phyloP scores from a whole-genome alignment of 2,888 invertebrate species.

The Drosophila aldrichi region DNA sequence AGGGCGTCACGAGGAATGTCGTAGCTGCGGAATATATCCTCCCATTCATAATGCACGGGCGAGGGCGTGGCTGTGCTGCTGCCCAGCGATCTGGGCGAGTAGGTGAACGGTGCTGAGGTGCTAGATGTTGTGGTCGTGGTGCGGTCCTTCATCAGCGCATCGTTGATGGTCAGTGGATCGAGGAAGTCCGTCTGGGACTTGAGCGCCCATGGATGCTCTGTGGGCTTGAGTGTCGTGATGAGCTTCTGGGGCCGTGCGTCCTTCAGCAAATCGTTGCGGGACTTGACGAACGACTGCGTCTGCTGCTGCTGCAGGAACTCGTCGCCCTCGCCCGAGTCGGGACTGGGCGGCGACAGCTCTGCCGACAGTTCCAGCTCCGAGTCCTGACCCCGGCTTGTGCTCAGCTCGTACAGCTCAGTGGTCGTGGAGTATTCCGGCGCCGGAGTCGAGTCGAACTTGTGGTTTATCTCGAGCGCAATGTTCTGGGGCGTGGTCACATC shows the following conservation, averaged over 20 bases:
- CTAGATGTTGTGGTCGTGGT: slow-evolving; percentile 63
- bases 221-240: slow-evolving; percentile 72
- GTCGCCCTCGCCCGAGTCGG: slow-evolving; percentile 86
- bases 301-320: slow-evolving; percentile 90
- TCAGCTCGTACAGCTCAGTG: slow-evolving; percentile 83
- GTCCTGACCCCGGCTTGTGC: slow-evolving; percentile 86
- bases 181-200: slow-evolving; percentile 88
- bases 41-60: slow-evolving; percentile 73
- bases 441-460: slow-evolving; percentile 77
- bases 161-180: slow-evolving; percentile 91
- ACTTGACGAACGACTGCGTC: slow-evolving; percentile 89
- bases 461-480: slow-evolving; percentile 86
- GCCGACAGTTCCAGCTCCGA: slow-evolving; percentile 78
- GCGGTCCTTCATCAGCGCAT: slow-evolving; percentile 86
- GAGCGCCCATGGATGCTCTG: slow-evolving; percentile 85
- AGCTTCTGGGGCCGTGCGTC: slow-evolving; percentile 59
- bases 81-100: slow-evolving; percentile 35
- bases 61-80: slow-evolving; percentile 79
- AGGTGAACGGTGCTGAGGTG: slow-evolving; percentile 84
- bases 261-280: slow-evolving; percentile 85
- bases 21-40: slow-evolving; percentile 85
- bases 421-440: slow-evolving; percentile 76
- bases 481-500: slow-evolving; percentile 87
- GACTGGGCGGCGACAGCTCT: slow-evolving; percentile 85
- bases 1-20: slow-evolving; percentile 86